Evolutionary conservation across 2,888 invertebrate genomes (phyloP), one percentile per base, ranked within the genome.

Genomic region (Parapristionchus giblindavisi): DNA sequence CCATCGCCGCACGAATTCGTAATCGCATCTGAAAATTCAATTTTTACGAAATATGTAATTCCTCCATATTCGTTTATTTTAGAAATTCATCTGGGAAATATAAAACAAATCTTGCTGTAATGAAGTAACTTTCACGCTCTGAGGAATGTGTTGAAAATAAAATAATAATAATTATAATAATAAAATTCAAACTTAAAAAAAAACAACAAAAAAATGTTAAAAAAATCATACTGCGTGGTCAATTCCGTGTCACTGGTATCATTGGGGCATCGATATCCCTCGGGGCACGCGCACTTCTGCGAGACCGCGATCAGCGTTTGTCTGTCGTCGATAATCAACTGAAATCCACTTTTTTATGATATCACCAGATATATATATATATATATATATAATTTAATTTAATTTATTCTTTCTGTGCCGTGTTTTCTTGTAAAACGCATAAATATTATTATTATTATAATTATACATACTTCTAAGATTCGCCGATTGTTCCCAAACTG

Each of bases 291-390:
- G 51, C 74, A 74, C 54, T 63, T 61, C 5, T 36, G 36, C 17
- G 74, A 74, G 32, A 63, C 65, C 3, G 74, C 74, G 8, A 74
- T 65, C 14, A 74, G 63, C 2, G 61, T 54, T 51, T 40, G 52
- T 38, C 60, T 34, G 6, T 38, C 27, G 27, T 74, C 74, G 65
- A 74, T 74, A 0, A 74, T 27, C 54, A 74, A 61, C 74, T 74
- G 54, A 72, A 48, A 48, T 32, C 8, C 14, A 56, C 24, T 8
- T 8, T 24, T 32, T 61, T 24, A 32, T n/a, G n/a, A n/a, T n/a
- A 48, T 48, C 48, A 48, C 21, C 48, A 48, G 11, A 14, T 21
- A 48, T 14, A 48, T 48, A 21, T 48, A n/a, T n/a, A n/a, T n/a
- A n/a, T n/a, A n/a, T n/a, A n/a, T n/a, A n/a, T n/a, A n/a, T n/a